Evolutionary conservation across 2,888 invertebrate species (phyloP).

Genomic region (Nyleta sp.): DNA sequence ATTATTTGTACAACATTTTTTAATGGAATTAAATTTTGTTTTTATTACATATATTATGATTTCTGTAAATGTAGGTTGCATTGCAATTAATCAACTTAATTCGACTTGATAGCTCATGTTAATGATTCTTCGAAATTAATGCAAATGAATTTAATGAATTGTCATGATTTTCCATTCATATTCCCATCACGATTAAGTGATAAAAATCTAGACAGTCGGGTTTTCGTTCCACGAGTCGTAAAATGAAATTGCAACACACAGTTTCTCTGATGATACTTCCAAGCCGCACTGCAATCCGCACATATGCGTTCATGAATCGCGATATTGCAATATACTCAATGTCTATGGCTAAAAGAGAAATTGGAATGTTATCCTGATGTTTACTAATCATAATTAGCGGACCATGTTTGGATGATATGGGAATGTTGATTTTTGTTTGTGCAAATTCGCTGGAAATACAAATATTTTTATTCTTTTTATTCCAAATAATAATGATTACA

Average conservation of each 20-base stretch:
- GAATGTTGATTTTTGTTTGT: too few relatives aligned
- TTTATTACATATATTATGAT: too few relatives aligned
- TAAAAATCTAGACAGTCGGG: slow-evolving; percentile 33
- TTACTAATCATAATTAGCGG: neutral
- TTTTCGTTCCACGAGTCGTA: slow-evolving; percentile 30
- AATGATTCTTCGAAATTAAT: slow-evolving; percentile 8
- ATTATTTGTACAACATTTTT: too few relatives aligned
- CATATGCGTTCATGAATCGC: slow-evolving; percentile 24
- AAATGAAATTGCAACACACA: slow-evolving; percentile 45
- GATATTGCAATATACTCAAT: slow-evolving; percentile 10
- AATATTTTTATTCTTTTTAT: too few relatives aligned
- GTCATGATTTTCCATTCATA: slow-evolving; percentile 29
- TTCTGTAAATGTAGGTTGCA: too few relatives aligned
- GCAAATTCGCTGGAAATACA: too few relatives aligned
- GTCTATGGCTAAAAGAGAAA: slow-evolving; percentile 1
- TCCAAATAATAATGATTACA: too few relatives aligned
- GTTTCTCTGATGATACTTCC: slow-evolving; percentile 31
- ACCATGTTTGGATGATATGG: too few relatives aligned
- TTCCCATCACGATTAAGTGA: slow-evolving; percentile 40
- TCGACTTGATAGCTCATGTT: too few relatives aligned
- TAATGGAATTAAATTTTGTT: too few relatives aligned
- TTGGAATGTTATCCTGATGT: slow-evolving; percentile 7
- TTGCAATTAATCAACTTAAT: too few relatives aligned
- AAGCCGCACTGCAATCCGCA: slow-evolving; percentile 1
- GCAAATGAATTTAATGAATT: slow-evolving; percentile 9